These are phyloP conservation scores for Nephila pilipes DNA, from an alignment of 1,140 invertebrate genomes.

Conservation along the genomic window DNA sequence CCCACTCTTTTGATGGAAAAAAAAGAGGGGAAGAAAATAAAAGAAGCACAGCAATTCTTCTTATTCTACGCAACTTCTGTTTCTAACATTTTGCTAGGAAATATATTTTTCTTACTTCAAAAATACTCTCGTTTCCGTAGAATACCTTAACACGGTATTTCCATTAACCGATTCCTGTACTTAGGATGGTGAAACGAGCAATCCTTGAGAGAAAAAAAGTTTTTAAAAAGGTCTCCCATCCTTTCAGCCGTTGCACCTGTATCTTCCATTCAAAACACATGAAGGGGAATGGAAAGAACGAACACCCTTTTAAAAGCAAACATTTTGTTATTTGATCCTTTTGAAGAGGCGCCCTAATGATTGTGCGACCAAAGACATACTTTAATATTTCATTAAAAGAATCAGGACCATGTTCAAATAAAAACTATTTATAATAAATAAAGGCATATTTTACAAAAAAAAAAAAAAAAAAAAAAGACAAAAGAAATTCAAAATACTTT, in stretches of 20 bases:
- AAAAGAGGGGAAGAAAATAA: not conserved
- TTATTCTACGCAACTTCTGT: not conserved
- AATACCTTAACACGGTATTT: slow-evolving; percentile 66
- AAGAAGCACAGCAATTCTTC: not conserved
- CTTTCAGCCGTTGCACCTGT: not conserved
- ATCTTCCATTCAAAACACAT: not conserved
- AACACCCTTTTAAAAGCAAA: not conserved
- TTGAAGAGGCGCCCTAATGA: not conserved
- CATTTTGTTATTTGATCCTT: slow-evolving; percentile 7
- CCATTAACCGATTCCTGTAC: slow-evolving; percentile 58
- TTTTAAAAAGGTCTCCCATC: not conserved
- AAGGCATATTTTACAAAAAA: no score
- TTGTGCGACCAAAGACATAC: not conserved
- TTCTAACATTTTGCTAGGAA: not conserved
- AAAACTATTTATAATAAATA: no score
- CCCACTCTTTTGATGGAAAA: not conserved
- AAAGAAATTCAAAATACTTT: no score
- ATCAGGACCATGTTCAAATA: no score
- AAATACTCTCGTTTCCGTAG: slow-evolving; percentile 11
- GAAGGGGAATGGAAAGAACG: not conserved
- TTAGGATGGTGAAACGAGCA: not conserved
- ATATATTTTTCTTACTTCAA: slow-evolving; percentile 26
- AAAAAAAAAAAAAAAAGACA: no score
- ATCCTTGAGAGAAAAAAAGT: not conserved
- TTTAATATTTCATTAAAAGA: no score